These are phyloP conservation scores for Antechinus stuartii DNA, from an alignment of 2,113 vertebrate species.

Conservation along the genomic window DNA sequence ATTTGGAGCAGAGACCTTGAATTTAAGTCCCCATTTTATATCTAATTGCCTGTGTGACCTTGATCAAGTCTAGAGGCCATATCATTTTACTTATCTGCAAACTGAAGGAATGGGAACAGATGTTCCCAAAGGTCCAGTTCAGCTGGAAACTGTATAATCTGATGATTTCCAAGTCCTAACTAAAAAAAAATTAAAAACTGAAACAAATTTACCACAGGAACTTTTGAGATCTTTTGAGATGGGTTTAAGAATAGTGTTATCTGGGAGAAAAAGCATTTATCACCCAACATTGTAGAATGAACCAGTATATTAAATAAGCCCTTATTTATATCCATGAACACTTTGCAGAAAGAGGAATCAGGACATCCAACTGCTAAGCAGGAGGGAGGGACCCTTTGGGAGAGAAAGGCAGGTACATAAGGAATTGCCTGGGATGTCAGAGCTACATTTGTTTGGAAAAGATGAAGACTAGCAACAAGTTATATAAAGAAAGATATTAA, in stretches of 20 bases:
- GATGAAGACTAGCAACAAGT: background rate
- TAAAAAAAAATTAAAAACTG: background rate
- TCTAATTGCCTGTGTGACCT: background rate
- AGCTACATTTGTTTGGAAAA: background rate
- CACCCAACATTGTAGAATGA: background rate
- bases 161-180: background rate
- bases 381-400: background rate
- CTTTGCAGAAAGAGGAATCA: background rate
- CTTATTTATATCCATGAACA: background rate
- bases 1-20: background rate
- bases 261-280: conserved; percentile 14
- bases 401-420: background rate
- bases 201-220: background rate
- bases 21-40: background rate
- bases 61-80: background rate
- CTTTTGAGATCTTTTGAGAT: conserved; percentile 31
- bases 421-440: background rate
- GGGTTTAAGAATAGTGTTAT: background rate
- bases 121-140: background rate
- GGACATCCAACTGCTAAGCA: background rate
- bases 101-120: background rate
- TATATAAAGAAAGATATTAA: background rate
- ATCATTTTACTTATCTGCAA: background rate
- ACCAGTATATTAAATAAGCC: conserved; percentile 13
- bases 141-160: background rate